Conservation (phyloP, 2,888 invertebrate species). For the Leucoptera coffeella region DNA sequence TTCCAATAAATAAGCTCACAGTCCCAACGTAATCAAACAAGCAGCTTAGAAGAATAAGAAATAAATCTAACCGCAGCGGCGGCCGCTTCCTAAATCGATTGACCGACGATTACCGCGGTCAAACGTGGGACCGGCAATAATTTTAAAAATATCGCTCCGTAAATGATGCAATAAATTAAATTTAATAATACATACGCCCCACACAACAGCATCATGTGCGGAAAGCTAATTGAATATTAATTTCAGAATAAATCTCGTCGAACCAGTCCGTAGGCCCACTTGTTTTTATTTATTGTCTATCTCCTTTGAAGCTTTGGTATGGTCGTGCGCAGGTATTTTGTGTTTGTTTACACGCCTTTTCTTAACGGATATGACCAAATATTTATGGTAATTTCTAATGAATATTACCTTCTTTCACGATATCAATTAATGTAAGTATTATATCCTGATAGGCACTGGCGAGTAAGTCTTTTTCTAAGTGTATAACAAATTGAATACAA, state of each 20-base stretch:
- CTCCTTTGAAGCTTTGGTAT: not conserved
- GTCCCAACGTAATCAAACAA: too few relatives aligned
- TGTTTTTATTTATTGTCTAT: constrained; percentile 21
- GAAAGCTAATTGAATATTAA: constrained; percentile 55
- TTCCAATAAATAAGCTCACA: too few relatives aligned
- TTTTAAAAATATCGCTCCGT: constrained; percentile 43
- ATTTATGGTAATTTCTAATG: too few relatives aligned
- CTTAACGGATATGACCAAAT: too few relatives aligned
- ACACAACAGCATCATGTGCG: constrained; percentile 43
- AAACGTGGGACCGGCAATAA: constrained; percentile 34
- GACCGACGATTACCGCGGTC: constrained; percentile 27
- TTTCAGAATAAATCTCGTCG: constrained; percentile 45
- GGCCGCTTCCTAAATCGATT: constrained; percentile 20
- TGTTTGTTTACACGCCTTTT: too few relatives aligned
- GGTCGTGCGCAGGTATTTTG: too few relatives aligned
- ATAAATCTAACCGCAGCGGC: constrained; percentile 8
- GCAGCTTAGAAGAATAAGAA: too few relatives aligned
- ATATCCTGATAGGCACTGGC: too few relatives aligned
- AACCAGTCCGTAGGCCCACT: constrained; percentile 17
- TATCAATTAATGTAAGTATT: too few relatives aligned
- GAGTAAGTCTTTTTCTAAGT: too few relatives aligned
- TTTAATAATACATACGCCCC: constrained; percentile 49
- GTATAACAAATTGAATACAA: too few relatives aligned
- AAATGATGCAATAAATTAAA: constrained; percentile 50
- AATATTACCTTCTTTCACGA: too few relatives aligned